A percentile compares a stretch with the other conserved stretches of the same genome.
Evolutionary conservation across 2,113 vertebrate species (phyloP).

Genomic region (Otus sunia): DNA sequence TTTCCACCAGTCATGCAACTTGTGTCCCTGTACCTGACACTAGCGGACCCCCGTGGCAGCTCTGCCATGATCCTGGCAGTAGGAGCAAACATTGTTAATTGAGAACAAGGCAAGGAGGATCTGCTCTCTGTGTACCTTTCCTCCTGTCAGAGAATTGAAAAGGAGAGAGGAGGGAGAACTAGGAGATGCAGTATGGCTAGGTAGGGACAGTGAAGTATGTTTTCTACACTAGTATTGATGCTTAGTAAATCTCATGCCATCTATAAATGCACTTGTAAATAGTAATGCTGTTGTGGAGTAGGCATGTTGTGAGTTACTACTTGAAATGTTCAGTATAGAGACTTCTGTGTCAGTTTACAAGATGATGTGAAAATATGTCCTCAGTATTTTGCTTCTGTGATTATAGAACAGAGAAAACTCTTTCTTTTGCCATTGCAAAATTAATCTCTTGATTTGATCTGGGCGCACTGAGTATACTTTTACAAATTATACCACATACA

Average conservation of each 20-base stretch:
- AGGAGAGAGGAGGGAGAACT: background rate
- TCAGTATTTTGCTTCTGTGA: background rate
- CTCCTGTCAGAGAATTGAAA: background rate
- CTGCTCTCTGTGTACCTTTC: background rate
- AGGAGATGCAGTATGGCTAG: fast-evolving
- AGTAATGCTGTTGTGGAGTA: background rate
- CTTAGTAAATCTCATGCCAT: background rate
- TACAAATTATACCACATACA: background rate
- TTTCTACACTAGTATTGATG: background rate
- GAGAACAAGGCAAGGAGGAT: background rate
- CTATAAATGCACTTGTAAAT: background rate
- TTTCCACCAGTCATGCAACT: fast-evolving
- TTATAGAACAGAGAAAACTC: background rate
- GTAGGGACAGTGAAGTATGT: too few relatives aligned
- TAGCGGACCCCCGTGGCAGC: background rate
- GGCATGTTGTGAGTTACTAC: background rate
- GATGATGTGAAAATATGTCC: background rate
- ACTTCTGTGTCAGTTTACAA: background rate
- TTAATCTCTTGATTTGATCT: background rate
- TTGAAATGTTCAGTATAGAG: background rate
- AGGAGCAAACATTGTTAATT: background rate
- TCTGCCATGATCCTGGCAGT: background rate
- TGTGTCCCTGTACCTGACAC: fast-evolving
- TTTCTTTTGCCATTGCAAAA: background rate
- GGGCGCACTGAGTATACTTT: fast-evolving